Evolutionary conservation across 2,888 invertebrate genomes (phyloP).

Genomic region (Vandiemenella viatica): DNA sequence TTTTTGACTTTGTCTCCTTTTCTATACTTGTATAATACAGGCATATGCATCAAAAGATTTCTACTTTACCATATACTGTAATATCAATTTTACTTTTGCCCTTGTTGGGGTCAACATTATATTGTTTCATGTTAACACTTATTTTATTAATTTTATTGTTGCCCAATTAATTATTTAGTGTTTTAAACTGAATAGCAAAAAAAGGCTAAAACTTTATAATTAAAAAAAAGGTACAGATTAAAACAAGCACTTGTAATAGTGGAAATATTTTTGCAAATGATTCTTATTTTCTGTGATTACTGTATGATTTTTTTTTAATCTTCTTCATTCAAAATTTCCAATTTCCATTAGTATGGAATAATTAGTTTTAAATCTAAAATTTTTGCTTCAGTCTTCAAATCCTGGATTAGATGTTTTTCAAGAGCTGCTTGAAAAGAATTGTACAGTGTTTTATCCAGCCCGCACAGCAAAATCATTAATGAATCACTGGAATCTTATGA

Average conservation of each 20-base stretch:
- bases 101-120: too few species aligned
- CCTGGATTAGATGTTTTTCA: constrained; percentile 68
- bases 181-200: background rate
- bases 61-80: too few species aligned
- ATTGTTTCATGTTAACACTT: too few species aligned
- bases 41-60: too few species aligned
- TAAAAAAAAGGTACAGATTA: background rate
- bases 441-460: constrained; percentile 72
- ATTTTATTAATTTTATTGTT: background rate
- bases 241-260: background rate
- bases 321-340: too few species aligned
- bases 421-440: constrained; percentile 66
- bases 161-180: background rate
- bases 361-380: background rate
- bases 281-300: too few species aligned
- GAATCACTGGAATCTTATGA: constrained; percentile 84
- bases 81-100: too few species aligned
- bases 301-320: too few species aligned
- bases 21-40: too few species aligned
- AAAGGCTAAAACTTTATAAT: background rate
- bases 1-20: too few species aligned
- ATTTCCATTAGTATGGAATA: background rate
- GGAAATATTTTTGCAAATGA: too few species aligned
- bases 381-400: constrained; percentile 41
- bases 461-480: constrained; percentile 73